Base-by-base conservation (phyloP, 2,113 vertebrate genomes). In the Laterallus jamaicensis region DNA sequence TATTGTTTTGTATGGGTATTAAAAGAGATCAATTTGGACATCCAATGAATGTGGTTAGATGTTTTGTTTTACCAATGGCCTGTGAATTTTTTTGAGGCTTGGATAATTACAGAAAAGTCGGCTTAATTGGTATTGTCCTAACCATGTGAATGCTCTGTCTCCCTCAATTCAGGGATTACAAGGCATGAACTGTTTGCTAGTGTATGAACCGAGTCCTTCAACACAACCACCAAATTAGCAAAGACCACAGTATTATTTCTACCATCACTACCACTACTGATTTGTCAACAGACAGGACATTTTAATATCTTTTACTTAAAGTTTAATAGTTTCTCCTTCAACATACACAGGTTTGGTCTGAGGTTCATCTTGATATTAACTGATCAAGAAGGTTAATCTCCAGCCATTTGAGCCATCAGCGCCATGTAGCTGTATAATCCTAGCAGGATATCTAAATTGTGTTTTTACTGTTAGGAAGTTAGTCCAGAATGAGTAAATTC, bases 1-100 rank as follows among this genome's bases (percentile, higher is more conserved):
- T 64, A 10, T 60, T 26, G 79, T 79, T 60, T 20, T 44, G 4
- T 62, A n/a, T 69, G 13, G 5, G 1, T 70, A 54, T 63, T 56
- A 77, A 88, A 70, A 0, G 5, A 63, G 26, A 17, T 21, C 0
- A 0, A 1, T 82, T 69, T 64, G 39, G 70, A 63, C 4, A 1
- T 44, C 24, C 21, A 19, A 6, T 60, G 59, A 74, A 78, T 9
- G 2, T 70, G 20, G 20, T n/a, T 15, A 67, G 44, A 63, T 20
- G 8, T 70, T 81, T 58, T 92, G 10, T 2, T 52, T 93, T 75
- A 40, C 16, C 15, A 83, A 86, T 81, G 3, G 21, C 3, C 19
- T 26, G 8, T 66, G n/a, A 69, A 52, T 77, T 63, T 80, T 80
- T 58, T 18, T 50, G 47, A 67, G 22, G 31, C 35, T 55, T 67